phyloP scores from a whole-genome alignment of 2,888 invertebrate genomes.

The Leucophenga montana region DNA sequence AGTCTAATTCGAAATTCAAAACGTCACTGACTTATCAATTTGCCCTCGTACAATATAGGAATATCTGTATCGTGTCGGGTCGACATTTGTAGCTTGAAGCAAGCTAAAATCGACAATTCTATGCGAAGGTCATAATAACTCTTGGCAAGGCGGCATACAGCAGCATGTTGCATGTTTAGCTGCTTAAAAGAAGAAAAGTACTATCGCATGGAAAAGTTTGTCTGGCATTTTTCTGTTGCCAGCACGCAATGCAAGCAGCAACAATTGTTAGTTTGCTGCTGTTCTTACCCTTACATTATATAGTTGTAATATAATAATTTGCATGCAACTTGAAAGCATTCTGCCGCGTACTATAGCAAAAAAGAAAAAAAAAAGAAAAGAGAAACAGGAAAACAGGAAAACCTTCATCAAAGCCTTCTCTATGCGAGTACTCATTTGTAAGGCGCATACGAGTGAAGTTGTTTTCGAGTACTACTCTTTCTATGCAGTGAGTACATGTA shows the following conservation, averaged over 20 bases:
- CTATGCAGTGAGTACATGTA: too few relatives aligned
- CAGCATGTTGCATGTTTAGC: conserved; percentile 8
- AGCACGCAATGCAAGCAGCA: conserved; percentile 18
- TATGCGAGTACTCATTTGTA: too few relatives aligned
- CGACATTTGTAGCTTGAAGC: not conserved
- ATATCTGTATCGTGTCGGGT: not conserved
- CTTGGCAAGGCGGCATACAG: not conserved
- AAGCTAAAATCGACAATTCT: conserved; percentile 12
- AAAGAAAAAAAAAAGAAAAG: too few relatives aligned
- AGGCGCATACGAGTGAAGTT: too few relatives aligned
- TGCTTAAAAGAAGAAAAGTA: not conserved
- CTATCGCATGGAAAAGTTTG: not conserved
- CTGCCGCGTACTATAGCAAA: not conserved
- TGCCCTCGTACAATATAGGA: too few relatives aligned
- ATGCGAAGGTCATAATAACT: conserved; percentile 23
- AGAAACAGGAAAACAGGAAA: too few relatives aligned
- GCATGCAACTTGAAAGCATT: conserved; percentile 15
- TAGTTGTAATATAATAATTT: conserved; percentile 12
- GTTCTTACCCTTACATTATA: not conserved
- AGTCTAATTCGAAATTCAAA: too few relatives aligned
- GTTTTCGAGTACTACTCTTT: too few relatives aligned
- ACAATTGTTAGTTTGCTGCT: conserved; percentile 8
- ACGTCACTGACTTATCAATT: too few relatives aligned
- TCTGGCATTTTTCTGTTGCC: too few relatives aligned
- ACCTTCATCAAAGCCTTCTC: too few relatives aligned